Evolutionary conservation across 2,113 vertebrate genomes (phyloP).

Genomic region (Aegotheles bennettii): DNA sequence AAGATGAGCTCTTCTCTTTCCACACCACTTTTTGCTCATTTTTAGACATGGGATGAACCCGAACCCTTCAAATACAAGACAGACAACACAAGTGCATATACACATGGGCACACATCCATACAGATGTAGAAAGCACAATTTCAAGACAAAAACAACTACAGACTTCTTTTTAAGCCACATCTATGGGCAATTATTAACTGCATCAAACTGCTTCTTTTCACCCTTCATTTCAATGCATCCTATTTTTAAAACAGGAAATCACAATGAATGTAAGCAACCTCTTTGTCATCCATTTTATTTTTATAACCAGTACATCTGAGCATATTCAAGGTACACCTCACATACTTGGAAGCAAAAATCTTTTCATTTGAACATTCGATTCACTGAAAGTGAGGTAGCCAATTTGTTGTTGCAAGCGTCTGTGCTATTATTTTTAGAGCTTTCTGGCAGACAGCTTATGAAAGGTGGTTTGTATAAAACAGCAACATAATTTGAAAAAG

Average conservation of each 20-base stretch:
- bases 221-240: not conserved
- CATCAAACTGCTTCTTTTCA: not conserved
- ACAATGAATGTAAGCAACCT: slow-evolving; percentile 9
- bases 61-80: not conserved
- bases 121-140: not conserved
- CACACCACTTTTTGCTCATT: not conserved
- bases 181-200: not conserved
- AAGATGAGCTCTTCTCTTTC: not conserved
- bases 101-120: not conserved
- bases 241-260: slow-evolving; percentile 23
- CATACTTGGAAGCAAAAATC: slow-evolving; percentile 33
- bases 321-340: slow-evolving; percentile 53
- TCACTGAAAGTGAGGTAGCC: slow-evolving; percentile 55
- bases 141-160: not conserved
- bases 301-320: slow-evolving; percentile 26
- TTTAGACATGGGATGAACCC: not conserved
- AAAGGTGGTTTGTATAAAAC: slow-evolving; percentile 63
- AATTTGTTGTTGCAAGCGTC: slow-evolving; percentile 63
- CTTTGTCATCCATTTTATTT: slow-evolving; percentile 41
- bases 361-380: slow-evolving; percentile 57
- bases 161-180: not conserved
- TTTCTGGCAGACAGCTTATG: slow-evolving; percentile 62
- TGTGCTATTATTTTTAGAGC: slow-evolving; percentile 71
- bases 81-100: not conserved
- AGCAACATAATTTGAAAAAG: slow-evolving; percentile 57